Conservation (phyloP, 2,113 vertebrate species). For the Pangasianodon gigas region DNA sequence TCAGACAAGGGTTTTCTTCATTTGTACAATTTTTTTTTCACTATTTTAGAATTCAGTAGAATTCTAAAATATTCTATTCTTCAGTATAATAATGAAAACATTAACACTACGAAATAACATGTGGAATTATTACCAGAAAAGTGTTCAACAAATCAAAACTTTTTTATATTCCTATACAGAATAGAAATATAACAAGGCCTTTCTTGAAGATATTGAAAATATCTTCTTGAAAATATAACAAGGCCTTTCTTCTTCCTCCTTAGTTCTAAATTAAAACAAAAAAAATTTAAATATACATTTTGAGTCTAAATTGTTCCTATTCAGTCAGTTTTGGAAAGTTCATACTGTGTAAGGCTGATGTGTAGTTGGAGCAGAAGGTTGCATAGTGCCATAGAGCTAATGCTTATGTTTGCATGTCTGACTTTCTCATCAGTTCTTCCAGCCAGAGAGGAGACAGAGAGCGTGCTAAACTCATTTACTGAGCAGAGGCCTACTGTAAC, state of each 20-base stretch:
- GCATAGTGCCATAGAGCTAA: neutral
- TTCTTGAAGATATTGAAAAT: too few species aligned
- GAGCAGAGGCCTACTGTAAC: neutral
- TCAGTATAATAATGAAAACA: neutral
- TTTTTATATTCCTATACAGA: neutral
- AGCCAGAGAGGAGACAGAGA: constrained; percentile 14
- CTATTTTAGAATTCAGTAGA: neutral
- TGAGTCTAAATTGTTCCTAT: neutral
- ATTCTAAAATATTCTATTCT: too few species aligned
- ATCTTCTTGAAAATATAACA: neutral
- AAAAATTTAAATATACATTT: neutral
- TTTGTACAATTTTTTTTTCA: neutral
- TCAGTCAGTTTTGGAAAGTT: neutral
- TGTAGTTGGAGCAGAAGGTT: neutral
- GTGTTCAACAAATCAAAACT: neutral
- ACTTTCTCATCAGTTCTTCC: constrained; percentile 18
- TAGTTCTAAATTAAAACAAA: neutral
- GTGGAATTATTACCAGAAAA: neutral
- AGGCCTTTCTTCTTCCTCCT: neutral
- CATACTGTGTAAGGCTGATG: too few species aligned
- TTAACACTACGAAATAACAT: neutral
- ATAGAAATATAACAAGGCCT: neutral
- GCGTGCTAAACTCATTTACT: constrained; percentile 19
- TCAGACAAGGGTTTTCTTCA: neutral
- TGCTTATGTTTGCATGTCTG: neutral